These are phyloP conservation scores for Melikaiella ostensackeni DNA, from an alignment of 2,888 invertebrate species.

Conservation along the genomic window DNA sequence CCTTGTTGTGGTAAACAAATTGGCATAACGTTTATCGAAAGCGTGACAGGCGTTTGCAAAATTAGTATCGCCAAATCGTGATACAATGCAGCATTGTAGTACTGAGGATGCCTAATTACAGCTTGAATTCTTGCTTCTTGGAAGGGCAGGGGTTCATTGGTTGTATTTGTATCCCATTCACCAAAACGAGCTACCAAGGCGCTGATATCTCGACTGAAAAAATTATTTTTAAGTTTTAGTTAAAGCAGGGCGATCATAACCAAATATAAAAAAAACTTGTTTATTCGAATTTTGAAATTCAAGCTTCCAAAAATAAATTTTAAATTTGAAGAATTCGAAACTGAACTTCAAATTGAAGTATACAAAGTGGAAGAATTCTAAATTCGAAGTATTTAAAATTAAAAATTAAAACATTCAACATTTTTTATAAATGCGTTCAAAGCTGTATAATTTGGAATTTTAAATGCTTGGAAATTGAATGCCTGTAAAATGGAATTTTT, in stretches of 20 bases:
- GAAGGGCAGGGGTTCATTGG: slow-evolving; percentile 82
- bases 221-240: neutral
- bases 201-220: slow-evolving; percentile 60
- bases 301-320: too few species aligned
- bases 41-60: slow-evolving; percentile 80
- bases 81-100: slow-evolving; percentile 83
- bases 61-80: slow-evolving; percentile 88
- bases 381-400: too few species aligned
- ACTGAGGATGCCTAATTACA: slow-evolving; percentile 82
- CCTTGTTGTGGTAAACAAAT: slow-evolving; percentile 82
- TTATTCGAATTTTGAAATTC: too few species aligned
- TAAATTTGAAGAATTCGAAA: too few species aligned
- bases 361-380: too few species aligned
- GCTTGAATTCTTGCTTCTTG: slow-evolving; percentile 83
- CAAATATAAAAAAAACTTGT: too few species aligned
- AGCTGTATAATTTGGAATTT: too few species aligned
- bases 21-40: slow-evolving; percentile 84
- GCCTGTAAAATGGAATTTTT: too few species aligned
- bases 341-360: too few species aligned
- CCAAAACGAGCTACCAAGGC: slow-evolving; percentile 82
- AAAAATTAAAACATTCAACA: too few species aligned
- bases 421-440: too few species aligned
- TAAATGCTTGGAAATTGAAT: too few species aligned
- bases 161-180: slow-evolving; percentile 88
- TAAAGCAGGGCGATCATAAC: neutral